Evolutionary conservation across 2,113 vertebrate species (phyloP).

Genomic region (Carollia perspicillata): DNA sequence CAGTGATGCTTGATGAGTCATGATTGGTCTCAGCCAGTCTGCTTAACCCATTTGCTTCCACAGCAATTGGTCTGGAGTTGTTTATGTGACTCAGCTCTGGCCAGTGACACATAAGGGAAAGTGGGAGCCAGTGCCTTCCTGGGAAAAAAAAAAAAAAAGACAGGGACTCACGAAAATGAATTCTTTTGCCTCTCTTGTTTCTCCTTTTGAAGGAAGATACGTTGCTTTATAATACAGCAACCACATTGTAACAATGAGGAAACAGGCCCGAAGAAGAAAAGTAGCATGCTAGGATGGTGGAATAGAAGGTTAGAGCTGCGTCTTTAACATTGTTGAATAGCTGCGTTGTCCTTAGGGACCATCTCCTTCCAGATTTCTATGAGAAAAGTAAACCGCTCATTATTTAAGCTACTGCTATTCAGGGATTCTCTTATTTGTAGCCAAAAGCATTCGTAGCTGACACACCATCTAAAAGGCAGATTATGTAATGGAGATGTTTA

Average conservation of each 20-base stretch:
- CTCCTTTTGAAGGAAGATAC: neutral
- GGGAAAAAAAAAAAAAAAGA: neutral
- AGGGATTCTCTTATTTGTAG: slow-evolving; percentile 34
- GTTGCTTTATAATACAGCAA: neutral
- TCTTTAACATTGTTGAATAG: neutral
- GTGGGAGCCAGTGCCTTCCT: neutral
- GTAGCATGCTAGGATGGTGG: neutral
- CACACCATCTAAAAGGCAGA: neutral
- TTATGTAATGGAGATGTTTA: neutral
- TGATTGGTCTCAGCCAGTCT: neutral
- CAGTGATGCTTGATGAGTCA: neutral
- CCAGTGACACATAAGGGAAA: neutral
- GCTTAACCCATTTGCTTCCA: neutral
- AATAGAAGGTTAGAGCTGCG: neutral
- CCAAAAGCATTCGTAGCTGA: slow-evolving; percentile 30
- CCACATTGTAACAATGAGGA: neutral
- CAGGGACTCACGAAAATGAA: neutral
- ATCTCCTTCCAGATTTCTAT: neutral
- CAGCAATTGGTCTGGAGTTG: neutral
- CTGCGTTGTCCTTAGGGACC: neutral
- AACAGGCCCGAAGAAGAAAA: neutral
- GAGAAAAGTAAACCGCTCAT: neutral
- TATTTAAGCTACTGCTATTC: neutral
- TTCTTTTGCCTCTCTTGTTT: neutral
- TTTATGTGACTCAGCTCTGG: neutral